Evolutionary conservation across 2,888 invertebrate genomes (phyloP).

Genomic region (Tetragnatha montana): DNA sequence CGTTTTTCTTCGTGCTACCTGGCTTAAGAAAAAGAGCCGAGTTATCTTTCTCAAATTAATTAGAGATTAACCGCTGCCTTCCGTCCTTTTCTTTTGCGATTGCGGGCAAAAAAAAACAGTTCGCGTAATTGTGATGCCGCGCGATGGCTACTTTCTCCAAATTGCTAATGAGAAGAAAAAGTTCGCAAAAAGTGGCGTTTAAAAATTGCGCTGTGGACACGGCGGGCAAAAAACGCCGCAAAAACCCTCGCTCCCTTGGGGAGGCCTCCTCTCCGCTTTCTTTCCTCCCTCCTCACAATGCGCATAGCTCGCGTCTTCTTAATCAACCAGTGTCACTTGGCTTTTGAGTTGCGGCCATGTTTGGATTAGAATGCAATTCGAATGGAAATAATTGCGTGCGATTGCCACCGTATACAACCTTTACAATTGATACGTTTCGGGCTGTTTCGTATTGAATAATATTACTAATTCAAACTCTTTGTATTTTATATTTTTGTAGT

Average conservation of each 20-base stretch:
- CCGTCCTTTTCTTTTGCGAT: constrained; percentile 64
- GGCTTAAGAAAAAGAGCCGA: constrained; percentile 67
- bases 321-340: too few species aligned
- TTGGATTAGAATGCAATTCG: too few species aligned
- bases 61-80: constrained; percentile 70
- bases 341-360: too few species aligned
- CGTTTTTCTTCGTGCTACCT: constrained; percentile 69
- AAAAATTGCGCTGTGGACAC: constrained; percentile 50
- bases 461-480: too few species aligned
- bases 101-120: constrained; percentile 66
- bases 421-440: too few species aligned
- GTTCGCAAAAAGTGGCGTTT: constrained; percentile 55
- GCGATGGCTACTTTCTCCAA: constrained; percentile 51
- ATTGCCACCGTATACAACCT: too few species aligned
- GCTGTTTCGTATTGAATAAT: too few species aligned
- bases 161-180: constrained; percentile 70
- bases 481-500: too few species aligned
- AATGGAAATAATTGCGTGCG: too few species aligned
- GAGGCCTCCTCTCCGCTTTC: not conserved
- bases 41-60: constrained; percentile 71
- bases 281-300: not conserved
- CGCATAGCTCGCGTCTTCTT: too few species aligned
- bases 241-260: constrained; percentile 14
- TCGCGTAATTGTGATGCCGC: constrained; percentile 67
- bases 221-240: not conserved